Percentiles rank a stretch among this genome's conserved stretches.
Evolutionary conservation across 2,888 invertebrate species (phyloP).

Genomic region (Listrodromus nycthemerus): DNA sequence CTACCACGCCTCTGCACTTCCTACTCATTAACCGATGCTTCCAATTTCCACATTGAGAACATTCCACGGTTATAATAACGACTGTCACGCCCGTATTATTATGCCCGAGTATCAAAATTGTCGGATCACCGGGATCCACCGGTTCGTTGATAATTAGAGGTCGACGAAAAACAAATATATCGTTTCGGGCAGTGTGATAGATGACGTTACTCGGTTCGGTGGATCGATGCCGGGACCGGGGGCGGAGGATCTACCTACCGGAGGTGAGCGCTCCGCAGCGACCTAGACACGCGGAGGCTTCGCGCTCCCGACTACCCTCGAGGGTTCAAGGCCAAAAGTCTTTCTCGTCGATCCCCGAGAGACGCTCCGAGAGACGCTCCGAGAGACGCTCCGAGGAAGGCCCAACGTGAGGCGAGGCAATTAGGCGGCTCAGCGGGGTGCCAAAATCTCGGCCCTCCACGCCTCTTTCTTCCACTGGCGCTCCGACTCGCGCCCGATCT

Average conservation of each 20-base stretch:
- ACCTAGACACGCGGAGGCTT: slow-evolving; percentile 71
- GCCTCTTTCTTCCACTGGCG: slow-evolving; percentile 68
- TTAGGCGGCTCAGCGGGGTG: slow-evolving; percentile 83
- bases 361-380: slow-evolving; percentile 34
- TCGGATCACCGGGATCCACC: slow-evolving; percentile 66
- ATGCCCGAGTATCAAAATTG: slow-evolving; percentile 4
- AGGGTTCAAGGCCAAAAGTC: slow-evolving; percentile 81
- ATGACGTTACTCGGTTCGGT: slow-evolving; percentile 83
- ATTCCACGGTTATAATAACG: slow-evolving; percentile 34
- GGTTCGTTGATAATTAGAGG: slow-evolving; percentile 82
- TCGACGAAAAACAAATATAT: slow-evolving; percentile 83
- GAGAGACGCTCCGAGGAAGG: slow-evolving; percentile 42
- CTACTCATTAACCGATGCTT: slow-evolving; percentile 81
- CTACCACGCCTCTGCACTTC: slow-evolving; percentile 80
- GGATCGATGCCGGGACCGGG: slow-evolving; percentile 67
- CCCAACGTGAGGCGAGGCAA: slow-evolving; percentile 79
- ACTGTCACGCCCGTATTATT: not conserved
- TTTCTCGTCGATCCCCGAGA: slow-evolving; percentile 57
- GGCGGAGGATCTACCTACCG: slow-evolving; percentile 63
- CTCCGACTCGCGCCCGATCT: slow-evolving; percentile 63
- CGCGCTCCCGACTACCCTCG: slow-evolving; percentile 68
- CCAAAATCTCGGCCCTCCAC: slow-evolving; percentile 77
- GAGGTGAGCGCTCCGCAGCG: slow-evolving; percentile 41
- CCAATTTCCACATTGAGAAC: slow-evolving; percentile 76
- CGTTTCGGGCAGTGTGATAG: slow-evolving; percentile 83